These are phyloP conservation scores for Drosophila biarmipes DNA, from an alignment of 1,140 invertebrate genomes.

Conservation along the genomic window DNA sequence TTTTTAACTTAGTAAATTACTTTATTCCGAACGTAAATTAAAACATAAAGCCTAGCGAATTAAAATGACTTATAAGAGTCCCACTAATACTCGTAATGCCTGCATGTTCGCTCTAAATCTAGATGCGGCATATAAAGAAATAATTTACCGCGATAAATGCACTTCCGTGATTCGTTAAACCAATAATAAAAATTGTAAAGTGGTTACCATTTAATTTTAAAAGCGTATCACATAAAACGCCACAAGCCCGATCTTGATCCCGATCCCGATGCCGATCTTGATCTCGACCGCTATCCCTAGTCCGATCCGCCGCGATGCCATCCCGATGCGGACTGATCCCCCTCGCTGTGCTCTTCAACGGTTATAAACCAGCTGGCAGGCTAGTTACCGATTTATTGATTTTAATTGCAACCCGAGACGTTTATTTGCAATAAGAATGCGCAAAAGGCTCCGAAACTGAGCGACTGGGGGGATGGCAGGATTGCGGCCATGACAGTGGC, in stretches of 20 bases:
- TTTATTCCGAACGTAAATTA: not conserved
- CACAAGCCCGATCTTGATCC: conserved; percentile 7
- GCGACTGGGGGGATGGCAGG: conserved; percentile 7
- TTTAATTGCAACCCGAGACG: conserved; percentile 80
- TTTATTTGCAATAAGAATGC: conserved; percentile 79
- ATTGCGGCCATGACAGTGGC: conserved; percentile 54
- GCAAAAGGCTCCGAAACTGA: conserved; percentile 56
- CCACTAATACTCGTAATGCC: not conserved
- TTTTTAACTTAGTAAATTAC: too few species aligned
- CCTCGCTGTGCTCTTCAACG: conserved; percentile 44
- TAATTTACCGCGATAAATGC: conserved; percentile 14
- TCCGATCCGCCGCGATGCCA: not conserved
- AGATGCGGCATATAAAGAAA: not conserved
- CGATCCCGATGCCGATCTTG: conserved; percentile 2
- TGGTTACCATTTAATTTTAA: conserved; percentile 66
- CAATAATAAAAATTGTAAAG: conserved; percentile 55
- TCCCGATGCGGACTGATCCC: conserved; percentile 30
- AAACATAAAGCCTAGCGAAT: not conserved
- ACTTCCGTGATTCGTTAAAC: conserved; percentile 42
- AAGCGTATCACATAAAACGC: conserved; percentile 44
- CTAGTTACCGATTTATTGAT: conserved; percentile 82
- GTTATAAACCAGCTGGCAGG: conserved; percentile 81
- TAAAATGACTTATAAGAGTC: too few species aligned
- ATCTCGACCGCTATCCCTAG: too few species aligned
- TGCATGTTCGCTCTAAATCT: not conserved